phyloP scores from a whole-genome alignment of 2,888 invertebrate species.

The Agrochola circellaris region DNA sequence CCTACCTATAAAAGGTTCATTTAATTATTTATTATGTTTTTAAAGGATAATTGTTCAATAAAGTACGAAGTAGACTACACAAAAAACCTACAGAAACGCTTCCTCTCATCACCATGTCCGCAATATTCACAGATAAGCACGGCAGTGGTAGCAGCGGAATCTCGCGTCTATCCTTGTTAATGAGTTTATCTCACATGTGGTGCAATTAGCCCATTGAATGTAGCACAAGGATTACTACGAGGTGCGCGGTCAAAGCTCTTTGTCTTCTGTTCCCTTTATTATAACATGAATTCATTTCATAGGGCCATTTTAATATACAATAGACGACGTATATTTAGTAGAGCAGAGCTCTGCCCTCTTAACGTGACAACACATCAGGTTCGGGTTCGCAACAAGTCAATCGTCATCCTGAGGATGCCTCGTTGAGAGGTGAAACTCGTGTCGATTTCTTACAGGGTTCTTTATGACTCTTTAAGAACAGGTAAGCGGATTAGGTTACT shows the following conservation, averaged over 20 bases:
- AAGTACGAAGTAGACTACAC: too few species aligned
- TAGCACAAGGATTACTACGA: slow-evolving; percentile 86
- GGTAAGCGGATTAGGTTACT: too few species aligned
- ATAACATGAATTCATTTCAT: slow-evolving; percentile 12
- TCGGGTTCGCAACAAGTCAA: too few species aligned
- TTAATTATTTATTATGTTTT: neutral
- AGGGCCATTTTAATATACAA: neutral
- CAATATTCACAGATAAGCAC: slow-evolving; percentile 82
- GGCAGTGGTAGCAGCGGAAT: slow-evolving; percentile 83
- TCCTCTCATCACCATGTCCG: slow-evolving; percentile 53
- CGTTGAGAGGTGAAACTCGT: too few species aligned
- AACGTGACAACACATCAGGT: too few species aligned
- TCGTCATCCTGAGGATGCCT: too few species aligned
- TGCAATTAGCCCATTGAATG: slow-evolving; percentile 88
- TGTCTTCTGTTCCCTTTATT: slow-evolving; percentile 61
- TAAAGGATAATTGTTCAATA: too few species aligned
- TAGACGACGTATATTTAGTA: too few species aligned
- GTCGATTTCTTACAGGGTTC: too few species aligned
- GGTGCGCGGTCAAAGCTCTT: slow-evolving; percentile 77
- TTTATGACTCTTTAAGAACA: too few species aligned
- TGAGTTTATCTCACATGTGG: slow-evolving; percentile 89
- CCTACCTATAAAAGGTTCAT: neutral
- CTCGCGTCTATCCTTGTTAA: slow-evolving; percentile 89
- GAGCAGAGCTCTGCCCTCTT: too few species aligned
- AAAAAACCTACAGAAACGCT: slow-evolving; percentile 41